Base-by-base conservation (phyloP, 2,113 vertebrate genomes). In the Boleophthalmus pectinirostris region DNA sequence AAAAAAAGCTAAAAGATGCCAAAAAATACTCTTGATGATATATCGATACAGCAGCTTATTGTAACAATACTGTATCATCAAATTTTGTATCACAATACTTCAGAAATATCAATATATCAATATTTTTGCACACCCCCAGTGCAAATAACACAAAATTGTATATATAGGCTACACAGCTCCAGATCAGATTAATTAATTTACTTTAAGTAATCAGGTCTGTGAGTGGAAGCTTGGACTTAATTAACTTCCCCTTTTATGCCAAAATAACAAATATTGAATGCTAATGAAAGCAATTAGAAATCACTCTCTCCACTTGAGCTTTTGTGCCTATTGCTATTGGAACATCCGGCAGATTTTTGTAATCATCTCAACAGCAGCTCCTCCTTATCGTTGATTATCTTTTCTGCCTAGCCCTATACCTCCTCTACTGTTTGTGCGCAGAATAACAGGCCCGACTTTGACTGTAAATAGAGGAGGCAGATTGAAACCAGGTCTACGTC, bases 221-320 rank as follows among this genome's bases (percentile, higher is more conserved):
- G 24, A 18, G 58, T 29, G 18, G 15, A 16, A 18, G 57, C 24
- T 60, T 53, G 53, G 49, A 67, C 53, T 47, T 72, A 61, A 74
- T 65, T 60, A 78, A 24, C 11, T 60, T 38, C 49, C 9, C 70
- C 24, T 73, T 2, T 43, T 71, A 68, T 56, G 21, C 64, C 47
- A 49, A 45, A 70, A 66, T 38, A 66, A 54, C 72, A 74, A 38
- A 73, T 57, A 38, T 21, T 43, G 38, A 21, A 70, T 81, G 65
- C 61, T 84, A 90, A 91, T 86, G 83, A 84, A 70, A 56, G 66
- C 25, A 82, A 86, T 85, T 81, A 86, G 78, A 56, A 78, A 77
- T 80, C 70, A 78, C 53, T 82, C 71, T 78, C 83, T 86, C 84
- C 72, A 78, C 73, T 85, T 72, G 68, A 63, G 72, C 53, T 73